Evolutionary conservation across 2,113 vertebrate species (phyloP).

Genomic region (Lipotes vexillifer): DNA sequence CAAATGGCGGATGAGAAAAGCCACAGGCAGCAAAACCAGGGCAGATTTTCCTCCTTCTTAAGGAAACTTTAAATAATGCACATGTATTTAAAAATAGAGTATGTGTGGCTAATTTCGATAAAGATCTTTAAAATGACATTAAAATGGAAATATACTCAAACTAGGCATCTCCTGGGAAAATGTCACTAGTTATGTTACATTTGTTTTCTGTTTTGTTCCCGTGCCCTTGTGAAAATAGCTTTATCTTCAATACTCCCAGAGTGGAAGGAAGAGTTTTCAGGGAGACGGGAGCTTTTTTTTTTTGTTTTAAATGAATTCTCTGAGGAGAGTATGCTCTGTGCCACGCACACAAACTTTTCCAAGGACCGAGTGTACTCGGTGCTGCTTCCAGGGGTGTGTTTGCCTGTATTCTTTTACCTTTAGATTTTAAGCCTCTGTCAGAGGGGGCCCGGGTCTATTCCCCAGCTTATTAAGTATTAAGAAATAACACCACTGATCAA

Average conservation of each 20-base stretch:
- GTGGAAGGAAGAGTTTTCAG: not conserved
- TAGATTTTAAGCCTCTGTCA: not conserved
- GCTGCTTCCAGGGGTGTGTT: not conserved
- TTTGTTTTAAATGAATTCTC: not conserved
- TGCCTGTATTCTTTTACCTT: not conserved
- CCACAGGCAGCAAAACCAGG: not conserved
- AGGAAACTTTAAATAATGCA: not conserved
- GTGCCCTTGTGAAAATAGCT: not conserved
- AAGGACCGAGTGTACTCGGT: fast-evolving
- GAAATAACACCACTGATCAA: not conserved
- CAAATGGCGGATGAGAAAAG: not conserved
- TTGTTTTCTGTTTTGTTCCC: conserved; percentile 46
- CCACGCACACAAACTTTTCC: fast-evolving
- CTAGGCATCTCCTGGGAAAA: conserved; percentile 36
- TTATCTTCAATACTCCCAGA: not conserved
- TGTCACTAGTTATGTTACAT: not conserved
- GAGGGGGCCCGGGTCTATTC: no score
- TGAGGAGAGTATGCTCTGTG: not conserved
- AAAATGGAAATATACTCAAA: conserved; percentile 40
- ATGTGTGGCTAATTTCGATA: not conserved
- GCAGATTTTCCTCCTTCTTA: not conserved
- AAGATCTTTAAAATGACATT: conserved; percentile 49
- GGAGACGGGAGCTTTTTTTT: not conserved
- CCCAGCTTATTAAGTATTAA: not conserved
- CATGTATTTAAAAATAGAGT: not conserved